These are phyloP conservation scores for Drosophila ogumai DNA, from an alignment of 1,140 invertebrate genomes.

Conservation along the genomic window DNA sequence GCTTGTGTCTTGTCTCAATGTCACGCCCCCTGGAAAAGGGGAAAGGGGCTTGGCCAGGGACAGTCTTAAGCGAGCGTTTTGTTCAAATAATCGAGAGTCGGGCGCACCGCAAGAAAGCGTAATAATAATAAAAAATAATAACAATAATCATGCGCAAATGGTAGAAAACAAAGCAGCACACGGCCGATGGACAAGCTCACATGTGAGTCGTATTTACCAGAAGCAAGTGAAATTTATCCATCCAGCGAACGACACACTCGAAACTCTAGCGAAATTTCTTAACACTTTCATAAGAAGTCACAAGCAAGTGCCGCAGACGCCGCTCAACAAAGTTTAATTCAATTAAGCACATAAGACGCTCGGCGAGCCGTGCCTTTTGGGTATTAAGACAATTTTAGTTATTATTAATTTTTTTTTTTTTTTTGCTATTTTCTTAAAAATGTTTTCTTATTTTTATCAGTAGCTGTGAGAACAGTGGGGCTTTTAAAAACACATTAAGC, in stretches of 20 bases:
- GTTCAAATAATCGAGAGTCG: slow-evolving; percentile 53
- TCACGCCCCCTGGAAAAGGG: slow-evolving; percentile 51
- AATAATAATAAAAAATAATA: slow-evolving; percentile 63
- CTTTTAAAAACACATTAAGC: background rate
- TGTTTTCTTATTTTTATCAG: slow-evolving; percentile 3
- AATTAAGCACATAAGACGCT: slow-evolving; percentile 73
- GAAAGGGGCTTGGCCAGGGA: slow-evolving; percentile 2
- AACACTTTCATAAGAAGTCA: slow-evolving; percentile 79
- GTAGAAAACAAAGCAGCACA: slow-evolving; percentile 59
- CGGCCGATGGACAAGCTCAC: background rate
- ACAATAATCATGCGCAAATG: slow-evolving; percentile 69
- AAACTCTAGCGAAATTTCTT: slow-evolving; percentile 69
- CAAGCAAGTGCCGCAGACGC: slow-evolving; percentile 18
- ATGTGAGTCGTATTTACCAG: slow-evolving; percentile 18
- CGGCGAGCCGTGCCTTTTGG: slow-evolving; percentile 37
- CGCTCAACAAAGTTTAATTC: slow-evolving; percentile 45
- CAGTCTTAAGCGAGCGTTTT: slow-evolving; percentile 46
- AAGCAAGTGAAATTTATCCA: slow-evolving; percentile 72
- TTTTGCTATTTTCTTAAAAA: slow-evolving; percentile 17
- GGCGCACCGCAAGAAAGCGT: slow-evolving; percentile 60
- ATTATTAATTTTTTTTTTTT: background rate
- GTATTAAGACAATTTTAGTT: slow-evolving; percentile 11
- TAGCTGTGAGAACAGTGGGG: slow-evolving; percentile 15
- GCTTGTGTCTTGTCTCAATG: slow-evolving; percentile 69
- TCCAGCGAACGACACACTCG: slow-evolving; percentile 41